Evolutionary conservation across 2,797 vertebrate species (phyloP).

Genomic region (Sebastes iracundus): DNA sequence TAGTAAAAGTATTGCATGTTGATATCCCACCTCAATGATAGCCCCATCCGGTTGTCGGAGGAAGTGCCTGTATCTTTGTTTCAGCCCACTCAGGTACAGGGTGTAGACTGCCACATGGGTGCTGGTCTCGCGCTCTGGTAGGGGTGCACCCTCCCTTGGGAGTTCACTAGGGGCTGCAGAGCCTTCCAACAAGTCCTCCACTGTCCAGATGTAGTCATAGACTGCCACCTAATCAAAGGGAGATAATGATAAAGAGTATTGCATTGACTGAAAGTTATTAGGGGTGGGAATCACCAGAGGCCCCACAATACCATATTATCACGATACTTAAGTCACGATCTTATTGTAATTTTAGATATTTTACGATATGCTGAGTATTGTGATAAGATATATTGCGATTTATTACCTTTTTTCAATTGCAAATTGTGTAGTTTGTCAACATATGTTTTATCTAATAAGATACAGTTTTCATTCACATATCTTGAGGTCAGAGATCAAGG

Average conservation of each 20-base stretch:
- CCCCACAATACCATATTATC: too few relatives aligned
- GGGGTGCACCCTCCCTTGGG: conserved; percentile 24
- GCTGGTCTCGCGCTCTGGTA: conserved; percentile 71
- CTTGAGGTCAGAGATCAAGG: too few relatives aligned
- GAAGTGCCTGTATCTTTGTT: conserved; percentile 88
- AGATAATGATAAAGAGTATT: not conserved
- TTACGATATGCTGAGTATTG: too few relatives aligned
- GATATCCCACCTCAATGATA: conserved; percentile 87
- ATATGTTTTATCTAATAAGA: too few relatives aligned
- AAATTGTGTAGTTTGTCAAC: too few relatives aligned
- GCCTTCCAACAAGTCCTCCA: conserved; percentile 67
- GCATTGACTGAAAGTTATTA: not conserved
- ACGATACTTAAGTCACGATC: too few relatives aligned
- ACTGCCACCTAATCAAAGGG: conserved; percentile 89
- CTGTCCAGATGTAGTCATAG: conserved; percentile 90
- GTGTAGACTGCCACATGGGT: conserved; percentile 87
- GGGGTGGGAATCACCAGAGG: too few relatives aligned
- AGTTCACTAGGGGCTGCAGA: conserved; percentile 62
- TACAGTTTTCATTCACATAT: too few relatives aligned
- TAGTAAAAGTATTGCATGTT: not conserved
- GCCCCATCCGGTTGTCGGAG: conserved; percentile 89
- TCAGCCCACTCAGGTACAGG: conserved; percentile 85
- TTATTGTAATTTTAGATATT: accelerated
- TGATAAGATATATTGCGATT: too few relatives aligned
- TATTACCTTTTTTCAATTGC: too few relatives aligned